Evolutionary conservation across 1,140 invertebrate genomes (phyloP).

Genomic region (Druon quercuslanigerum): DNA sequence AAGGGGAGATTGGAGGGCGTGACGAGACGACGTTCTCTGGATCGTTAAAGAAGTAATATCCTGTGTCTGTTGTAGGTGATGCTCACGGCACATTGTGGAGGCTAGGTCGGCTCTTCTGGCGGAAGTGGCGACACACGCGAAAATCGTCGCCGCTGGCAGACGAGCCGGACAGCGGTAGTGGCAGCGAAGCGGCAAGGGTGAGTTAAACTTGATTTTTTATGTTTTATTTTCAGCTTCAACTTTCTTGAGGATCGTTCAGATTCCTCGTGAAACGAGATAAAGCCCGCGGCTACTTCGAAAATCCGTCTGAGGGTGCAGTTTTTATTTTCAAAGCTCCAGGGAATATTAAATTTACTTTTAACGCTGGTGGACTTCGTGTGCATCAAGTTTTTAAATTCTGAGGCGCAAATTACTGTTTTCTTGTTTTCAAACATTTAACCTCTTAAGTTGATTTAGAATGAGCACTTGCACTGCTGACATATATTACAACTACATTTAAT

Average conservation of each 20-base stretch:
- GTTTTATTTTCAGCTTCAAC: slow-evolving; percentile 8
- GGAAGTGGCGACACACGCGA: slow-evolving; percentile 66
- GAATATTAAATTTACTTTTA: background rate
- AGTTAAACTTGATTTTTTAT: slow-evolving; percentile 43
- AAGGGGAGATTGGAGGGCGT: slow-evolving; percentile 38
- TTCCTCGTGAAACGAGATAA: background rate
- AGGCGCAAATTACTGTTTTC: too few species aligned
- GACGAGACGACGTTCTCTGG: slow-evolving; percentile 39
- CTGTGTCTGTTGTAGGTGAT: slow-evolving; percentile 68
- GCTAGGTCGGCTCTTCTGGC: slow-evolving; percentile 56
- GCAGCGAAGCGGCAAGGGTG: slow-evolving; percentile 73
- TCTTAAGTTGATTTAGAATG: too few species aligned
- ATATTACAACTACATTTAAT: slow-evolving; percentile 1
- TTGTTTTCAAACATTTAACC: too few species aligned
- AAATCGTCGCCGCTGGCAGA: slow-evolving; percentile 67
- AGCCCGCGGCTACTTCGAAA: background rate
- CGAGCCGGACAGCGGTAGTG: slow-evolving; percentile 73
- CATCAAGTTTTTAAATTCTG: too few species aligned
- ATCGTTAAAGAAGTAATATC: slow-evolving; percentile 61
- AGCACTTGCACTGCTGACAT: background rate
- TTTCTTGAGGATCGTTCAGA: slow-evolving; percentile 12
- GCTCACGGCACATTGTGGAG: slow-evolving; percentile 60
- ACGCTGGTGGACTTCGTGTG: background rate
- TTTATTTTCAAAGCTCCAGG: background rate
- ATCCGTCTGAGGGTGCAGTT: background rate